Conservation (phyloP, 2,113 vertebrate species). For the Gnathonemus longibarbis region DNA sequence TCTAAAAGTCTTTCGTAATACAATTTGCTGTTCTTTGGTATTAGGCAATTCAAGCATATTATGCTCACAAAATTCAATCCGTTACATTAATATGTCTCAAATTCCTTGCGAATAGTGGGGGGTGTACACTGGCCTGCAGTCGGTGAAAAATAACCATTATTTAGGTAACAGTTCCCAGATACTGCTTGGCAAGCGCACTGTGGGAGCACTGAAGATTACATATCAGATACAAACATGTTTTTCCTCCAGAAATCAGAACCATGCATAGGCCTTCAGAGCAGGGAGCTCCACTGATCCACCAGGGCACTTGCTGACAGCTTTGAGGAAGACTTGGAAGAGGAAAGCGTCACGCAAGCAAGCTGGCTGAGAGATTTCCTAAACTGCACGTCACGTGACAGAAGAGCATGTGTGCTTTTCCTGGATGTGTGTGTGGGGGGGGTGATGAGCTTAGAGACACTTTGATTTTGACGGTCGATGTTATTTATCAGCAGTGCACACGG, state of each 20-base stretch:
- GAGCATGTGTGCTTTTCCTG: background rate
- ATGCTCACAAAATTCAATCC: background rate
- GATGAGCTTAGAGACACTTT: background rate
- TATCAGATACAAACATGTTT: background rate
- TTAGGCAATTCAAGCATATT: background rate
- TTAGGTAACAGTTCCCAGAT: background rate
- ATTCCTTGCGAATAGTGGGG: background rate
- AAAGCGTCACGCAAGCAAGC: background rate
- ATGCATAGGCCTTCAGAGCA: background rate
- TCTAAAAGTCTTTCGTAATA: background rate
- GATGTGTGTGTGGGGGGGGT: slow-evolving; percentile 8
- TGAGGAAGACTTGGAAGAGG: background rate
- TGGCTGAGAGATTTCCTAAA: background rate
- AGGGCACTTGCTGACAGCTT: background rate
- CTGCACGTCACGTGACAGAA: background rate
- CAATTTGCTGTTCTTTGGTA: background rate
- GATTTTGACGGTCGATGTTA: background rate
- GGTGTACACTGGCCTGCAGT: background rate
- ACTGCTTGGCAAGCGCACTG: background rate
- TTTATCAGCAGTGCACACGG: background rate
- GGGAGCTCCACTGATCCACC: background rate
- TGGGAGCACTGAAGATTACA: background rate
- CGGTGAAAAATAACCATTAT: background rate
- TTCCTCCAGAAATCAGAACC: background rate
- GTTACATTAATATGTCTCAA: background rate